Evolutionary conservation across 2,888 invertebrate genomes (phyloP).

Genomic region (Lysandra coridon): DNA sequence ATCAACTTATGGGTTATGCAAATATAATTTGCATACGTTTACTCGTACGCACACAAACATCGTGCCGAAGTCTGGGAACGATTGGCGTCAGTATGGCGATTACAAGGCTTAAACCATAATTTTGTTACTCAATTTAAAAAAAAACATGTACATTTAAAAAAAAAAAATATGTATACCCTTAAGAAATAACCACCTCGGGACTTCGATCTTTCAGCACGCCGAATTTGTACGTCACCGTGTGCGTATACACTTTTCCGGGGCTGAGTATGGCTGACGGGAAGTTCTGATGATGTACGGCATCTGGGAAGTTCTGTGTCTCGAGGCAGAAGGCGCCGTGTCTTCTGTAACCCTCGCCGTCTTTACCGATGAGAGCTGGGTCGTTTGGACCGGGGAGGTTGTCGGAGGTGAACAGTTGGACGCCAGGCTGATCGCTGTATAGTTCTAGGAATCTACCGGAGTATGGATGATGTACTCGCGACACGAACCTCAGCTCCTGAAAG

Average conservation of each 20-base stretch:
- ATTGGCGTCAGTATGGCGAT: too few relatives aligned
- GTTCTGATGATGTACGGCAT: constrained; percentile 89
- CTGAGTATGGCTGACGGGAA: constrained; percentile 86
- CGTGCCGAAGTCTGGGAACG: too few relatives aligned
- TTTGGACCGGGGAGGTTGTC: constrained; percentile 84
- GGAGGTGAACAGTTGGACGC: constrained; percentile 93
- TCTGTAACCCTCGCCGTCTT: constrained; percentile 77
- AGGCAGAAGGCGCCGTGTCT: constrained; percentile 91
- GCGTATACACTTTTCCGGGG: constrained; percentile 86
- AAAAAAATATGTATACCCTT: not conserved
- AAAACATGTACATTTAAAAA: too few relatives aligned
- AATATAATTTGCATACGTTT: too few relatives aligned
- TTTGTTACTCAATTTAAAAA: too few relatives aligned
- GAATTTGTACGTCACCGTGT: constrained; percentile 86
- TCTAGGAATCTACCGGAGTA: constrained; percentile 87
- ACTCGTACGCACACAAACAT: too few relatives aligned
- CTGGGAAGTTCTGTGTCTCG: constrained; percentile 95
- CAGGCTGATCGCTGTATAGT: constrained; percentile 91
- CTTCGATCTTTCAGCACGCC: constrained; percentile 55
- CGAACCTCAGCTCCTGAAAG: constrained; percentile 58
- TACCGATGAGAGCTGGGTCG: constrained; percentile 62
- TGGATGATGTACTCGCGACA: constrained; percentile 82
- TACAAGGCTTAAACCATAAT: too few relatives aligned
- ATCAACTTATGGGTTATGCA: too few relatives aligned
- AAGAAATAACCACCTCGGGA: constrained; percentile 44